Evolutionary conservation across 2,797 vertebrate species (phyloP).

Genomic region (Capromys pilorides): DNA sequence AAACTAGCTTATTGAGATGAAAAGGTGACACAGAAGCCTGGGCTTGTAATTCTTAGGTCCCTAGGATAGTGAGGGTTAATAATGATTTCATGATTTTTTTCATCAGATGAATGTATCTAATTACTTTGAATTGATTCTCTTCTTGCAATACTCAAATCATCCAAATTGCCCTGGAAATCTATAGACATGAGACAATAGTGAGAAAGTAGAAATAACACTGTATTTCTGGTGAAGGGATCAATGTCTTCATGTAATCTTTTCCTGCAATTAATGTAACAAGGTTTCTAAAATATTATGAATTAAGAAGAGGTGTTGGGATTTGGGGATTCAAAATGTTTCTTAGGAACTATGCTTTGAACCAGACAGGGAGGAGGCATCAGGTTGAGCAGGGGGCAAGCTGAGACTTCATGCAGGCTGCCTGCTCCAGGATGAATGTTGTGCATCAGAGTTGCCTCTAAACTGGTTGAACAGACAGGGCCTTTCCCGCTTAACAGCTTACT

Average conservation of each 20-base stretch:
- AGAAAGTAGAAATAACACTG: not conserved
- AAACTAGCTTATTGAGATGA: not conserved
- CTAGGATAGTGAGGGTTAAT: not conserved
- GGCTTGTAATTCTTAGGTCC: not conserved
- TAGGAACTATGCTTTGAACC: not conserved
- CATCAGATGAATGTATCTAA: not conserved
- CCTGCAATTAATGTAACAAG: not conserved
- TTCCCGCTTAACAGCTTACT: not conserved
- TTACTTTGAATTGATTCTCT: not conserved
- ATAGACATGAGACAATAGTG: not conserved
- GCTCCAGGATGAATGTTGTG: not conserved
- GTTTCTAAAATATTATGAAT: not conserved
- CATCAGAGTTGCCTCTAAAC: fast-evolving
- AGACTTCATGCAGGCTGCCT: not conserved
- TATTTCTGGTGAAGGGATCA: not conserved
- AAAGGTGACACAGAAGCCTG: not conserved
- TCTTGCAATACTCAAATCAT: not conserved
- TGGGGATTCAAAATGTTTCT: not conserved
- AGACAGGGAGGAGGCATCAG: not conserved
- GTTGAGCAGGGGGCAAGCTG: not conserved
- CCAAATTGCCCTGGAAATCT: not conserved
- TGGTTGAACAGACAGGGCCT: not conserved
- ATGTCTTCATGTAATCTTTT: not conserved
- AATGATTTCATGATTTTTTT: constrained; percentile 5
- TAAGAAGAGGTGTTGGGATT: not conserved